phyloP scores from a whole-genome alignment of 2,113 vertebrate genomes.

The Gallinago jamesoni region DNA sequence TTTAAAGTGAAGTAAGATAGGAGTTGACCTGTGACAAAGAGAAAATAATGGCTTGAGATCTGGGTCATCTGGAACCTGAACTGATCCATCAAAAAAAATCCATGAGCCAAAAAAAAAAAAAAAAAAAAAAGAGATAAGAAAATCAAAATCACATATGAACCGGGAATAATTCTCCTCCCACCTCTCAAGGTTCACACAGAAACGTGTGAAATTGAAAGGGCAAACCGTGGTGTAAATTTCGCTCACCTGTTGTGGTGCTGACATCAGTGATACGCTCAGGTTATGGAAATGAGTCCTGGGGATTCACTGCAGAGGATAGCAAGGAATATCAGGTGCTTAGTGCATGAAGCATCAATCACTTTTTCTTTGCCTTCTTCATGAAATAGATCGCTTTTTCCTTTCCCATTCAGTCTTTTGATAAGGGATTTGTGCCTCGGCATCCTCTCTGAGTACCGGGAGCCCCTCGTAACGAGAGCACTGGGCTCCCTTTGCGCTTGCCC shows the following conservation, averaged over 20 bases:
- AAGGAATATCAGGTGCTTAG: not conserved
- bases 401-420: not conserved
- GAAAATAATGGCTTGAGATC: not conserved
- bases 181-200: not conserved
- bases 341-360: not conserved
- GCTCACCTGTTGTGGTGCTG: not conserved
- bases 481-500: not conserved
- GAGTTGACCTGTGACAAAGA: not conserved
- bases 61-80: not conserved
- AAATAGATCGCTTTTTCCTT: not conserved
- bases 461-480: not conserved
- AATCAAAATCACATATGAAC: not conserved
- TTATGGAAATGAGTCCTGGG: not conserved
- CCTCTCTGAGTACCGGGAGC: not conserved
- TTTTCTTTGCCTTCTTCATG: not conserved
- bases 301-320: not conserved
- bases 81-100: not conserved
- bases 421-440: not conserved
- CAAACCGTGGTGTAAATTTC: not conserved
- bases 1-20: not conserved
- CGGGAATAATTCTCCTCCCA: not conserved
- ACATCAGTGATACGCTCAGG: not conserved
- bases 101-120: not conserved
- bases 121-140: not conserved
- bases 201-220: slow-evolving; percentile 1